Base-by-base conservation (phyloP, 2,888 invertebrate genomes). In the Hyles lineata region DNA sequence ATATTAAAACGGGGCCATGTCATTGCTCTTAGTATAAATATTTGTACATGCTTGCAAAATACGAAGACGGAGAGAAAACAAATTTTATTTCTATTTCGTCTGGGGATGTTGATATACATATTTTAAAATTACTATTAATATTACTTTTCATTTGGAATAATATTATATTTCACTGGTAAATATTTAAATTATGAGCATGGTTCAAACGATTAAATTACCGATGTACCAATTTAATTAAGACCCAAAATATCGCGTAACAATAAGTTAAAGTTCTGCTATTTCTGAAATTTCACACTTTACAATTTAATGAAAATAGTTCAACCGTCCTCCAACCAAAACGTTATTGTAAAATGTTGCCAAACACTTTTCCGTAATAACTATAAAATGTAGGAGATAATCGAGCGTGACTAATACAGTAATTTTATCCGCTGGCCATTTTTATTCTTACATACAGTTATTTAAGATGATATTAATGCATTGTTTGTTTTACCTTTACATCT, bases 311-410 rank as follows among this genome's bases (percentile, higher is more conserved):
- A 15, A 60, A 2, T 60, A 25, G 19, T 55, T 60, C 23, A 23
- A 60, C 25, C 25, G 60, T 15, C 15, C 15, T 23, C 21, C 25
- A 25, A 23, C 17, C 60, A n/a, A n/a, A n/a, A n/a, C n/a, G n/a
- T n/a, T n/a, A n/a, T n/a, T n/a, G 23, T 60, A 23, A n/a, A n/a
- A 60, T 60, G 25, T 60, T 60, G 25, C 15, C 25, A 60, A 60
- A 29, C 1, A 60, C 17, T 60, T 60, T 60, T 60, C 11, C 7
- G 60, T 15, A 23, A 60, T 60, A 60, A 29, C 17, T 29, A 17
- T 60, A 60, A 25, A 60, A 60, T 60, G 60, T 60, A 60, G 25
- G 25, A 55, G 19, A 60, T 60, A 60, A 60, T 60, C 15, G 60
- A 60, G 60, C 60, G 60, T 25, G 25, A 25, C 60, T 60, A 60